A percentile compares a stretch with the other conserved stretches of the same genome.
Evolutionary conservation across 2,888 invertebrate species (phyloP).

Genomic region (Cephus sareptanus): DNA sequence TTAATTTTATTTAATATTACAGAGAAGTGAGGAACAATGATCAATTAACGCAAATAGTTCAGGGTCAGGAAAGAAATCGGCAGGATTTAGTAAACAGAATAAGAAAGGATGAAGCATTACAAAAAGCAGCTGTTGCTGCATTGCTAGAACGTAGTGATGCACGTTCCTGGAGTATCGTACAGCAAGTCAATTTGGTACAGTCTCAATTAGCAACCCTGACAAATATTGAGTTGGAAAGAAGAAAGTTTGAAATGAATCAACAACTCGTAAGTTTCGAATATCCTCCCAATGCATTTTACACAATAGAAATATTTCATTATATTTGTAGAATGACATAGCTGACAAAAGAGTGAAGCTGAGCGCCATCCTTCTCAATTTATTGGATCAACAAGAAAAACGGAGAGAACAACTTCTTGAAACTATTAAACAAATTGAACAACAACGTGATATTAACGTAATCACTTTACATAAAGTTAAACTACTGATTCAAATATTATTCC

Average conservation of each 20-base stretch:
- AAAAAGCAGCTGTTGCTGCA: slow-evolving; percentile 78
- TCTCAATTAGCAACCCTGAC: slow-evolving; percentile 78
- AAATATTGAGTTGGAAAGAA: slow-evolving; percentile 78
- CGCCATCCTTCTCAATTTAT: slow-evolving; percentile 74
- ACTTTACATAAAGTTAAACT: slow-evolving; percentile 8
- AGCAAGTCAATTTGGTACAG: slow-evolving; percentile 80
- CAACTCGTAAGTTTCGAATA: slow-evolving; percentile 70
- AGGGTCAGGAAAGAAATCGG: slow-evolving; percentile 73
- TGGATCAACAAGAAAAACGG: slow-evolving; percentile 76
- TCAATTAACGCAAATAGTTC: slow-evolving; percentile 72
- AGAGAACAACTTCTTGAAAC: slow-evolving; percentile 75
- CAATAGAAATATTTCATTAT: slow-evolving; percentile 17
- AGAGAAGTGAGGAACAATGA: slow-evolving; percentile 74
- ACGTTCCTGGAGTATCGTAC: slow-evolving; percentile 80
- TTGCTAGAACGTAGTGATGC: slow-evolving; percentile 80
- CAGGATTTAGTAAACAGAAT: slow-evolving; percentile 72
- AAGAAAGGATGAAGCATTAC: slow-evolving; percentile 76
- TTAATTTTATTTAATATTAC: slow-evolving; percentile 23
- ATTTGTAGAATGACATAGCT: slow-evolving; percentile 72
- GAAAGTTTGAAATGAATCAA: slow-evolving; percentile 74
- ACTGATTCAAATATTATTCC: slow-evolving; percentile 1
- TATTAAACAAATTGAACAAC: slow-evolving; percentile 78
- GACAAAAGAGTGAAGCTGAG: slow-evolving; percentile 77
- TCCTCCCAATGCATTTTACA: not conserved
- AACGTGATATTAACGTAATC: slow-evolving; percentile 54